Conservation (phyloP, 1,140 invertebrate genomes). For the Matsumurasca onukii region DNA sequence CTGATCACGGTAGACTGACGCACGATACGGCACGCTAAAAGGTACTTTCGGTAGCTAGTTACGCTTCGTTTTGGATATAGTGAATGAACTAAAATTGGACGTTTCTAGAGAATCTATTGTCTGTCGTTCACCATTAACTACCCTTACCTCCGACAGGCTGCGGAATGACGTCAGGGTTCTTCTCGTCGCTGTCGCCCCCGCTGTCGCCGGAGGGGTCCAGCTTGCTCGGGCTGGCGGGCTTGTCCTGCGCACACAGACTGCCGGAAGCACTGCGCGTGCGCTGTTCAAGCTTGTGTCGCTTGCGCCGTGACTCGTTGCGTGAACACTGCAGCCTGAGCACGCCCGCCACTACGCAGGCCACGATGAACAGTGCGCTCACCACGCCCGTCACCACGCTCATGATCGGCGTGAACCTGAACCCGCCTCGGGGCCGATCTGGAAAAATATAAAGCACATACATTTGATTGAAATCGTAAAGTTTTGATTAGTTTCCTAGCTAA, state of each 20-base stretch:
- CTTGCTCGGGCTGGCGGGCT: conserved; percentile 35
- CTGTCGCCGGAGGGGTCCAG: conserved; percentile 50
- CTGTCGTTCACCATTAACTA: no score
- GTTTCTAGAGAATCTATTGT: no score
- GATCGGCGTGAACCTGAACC: conserved; percentile 64
- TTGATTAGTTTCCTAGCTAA: no score
- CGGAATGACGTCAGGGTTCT: conserved; percentile 84
- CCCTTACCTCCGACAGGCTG: conserved; percentile 38
- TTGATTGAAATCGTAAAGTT: no score
- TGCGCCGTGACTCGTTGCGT: conserved; percentile 51
- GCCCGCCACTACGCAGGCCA: conserved; percentile 65
- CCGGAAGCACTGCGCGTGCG: conserved; percentile 37
- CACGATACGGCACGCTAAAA: no score
- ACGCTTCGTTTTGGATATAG: no score
- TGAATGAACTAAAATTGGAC: no score
- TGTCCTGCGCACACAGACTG: conserved; percentile 30
- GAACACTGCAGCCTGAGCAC: conserved; percentile 58
- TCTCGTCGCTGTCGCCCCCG: conserved; percentile 74
- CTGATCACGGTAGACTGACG: no score
- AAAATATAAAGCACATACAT: no score
- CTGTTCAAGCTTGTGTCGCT: conserved; percentile 47
- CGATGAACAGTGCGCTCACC: conserved; percentile 63
- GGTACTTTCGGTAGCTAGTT: no score
- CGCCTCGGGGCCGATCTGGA: conserved; percentile 57
- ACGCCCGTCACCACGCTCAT: conserved; percentile 68